Conservation (phyloP, 2,113 vertebrate genomes). For the Microtus oregoni region DNA sequence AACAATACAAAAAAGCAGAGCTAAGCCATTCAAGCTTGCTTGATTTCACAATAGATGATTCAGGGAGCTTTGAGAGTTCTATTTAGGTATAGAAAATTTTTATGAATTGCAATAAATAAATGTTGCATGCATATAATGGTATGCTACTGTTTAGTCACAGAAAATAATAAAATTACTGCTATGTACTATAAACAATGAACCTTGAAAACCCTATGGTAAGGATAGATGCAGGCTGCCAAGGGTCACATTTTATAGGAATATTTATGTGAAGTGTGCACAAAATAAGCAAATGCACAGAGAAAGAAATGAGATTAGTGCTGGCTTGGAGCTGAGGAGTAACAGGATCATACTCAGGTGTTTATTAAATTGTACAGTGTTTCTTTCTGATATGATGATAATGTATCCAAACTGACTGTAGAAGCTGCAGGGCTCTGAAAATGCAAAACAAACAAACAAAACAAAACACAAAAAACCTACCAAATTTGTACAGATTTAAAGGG, state of each 20-base stretch:
- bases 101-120: slow-evolving; percentile 40
- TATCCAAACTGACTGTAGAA: slow-evolving; percentile 11
- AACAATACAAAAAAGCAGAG: neutral
- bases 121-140: neutral
- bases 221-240: slow-evolving; percentile 14
- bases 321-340: neutral
- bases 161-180: neutral
- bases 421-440: slow-evolving; percentile 13
- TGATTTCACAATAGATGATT: neutral
- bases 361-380: neutral
- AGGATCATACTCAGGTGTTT: neutral
- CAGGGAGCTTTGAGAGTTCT: slow-evolving; percentile 1
- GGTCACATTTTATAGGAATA: neutral
- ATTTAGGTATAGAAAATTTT: slow-evolving; percentile 11
- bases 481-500: neutral
- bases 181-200: neutral
- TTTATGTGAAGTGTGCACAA: neutral
- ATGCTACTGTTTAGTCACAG: slow-evolving; percentile 1
- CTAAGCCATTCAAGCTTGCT: neutral
- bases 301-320: neutral
- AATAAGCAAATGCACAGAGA: neutral
- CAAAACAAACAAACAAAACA: neutral
- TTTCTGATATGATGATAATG: slow-evolving; percentile 10
- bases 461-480: neutral
- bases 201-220: slow-evolving; percentile 6